A percentile compares a stretch with the other conserved stretches of the same genome.
These are phyloP conservation scores for Drosophila repletoides DNA, from an alignment of 1,140 invertebrate genomes.

Conservation along the genomic window DNA sequence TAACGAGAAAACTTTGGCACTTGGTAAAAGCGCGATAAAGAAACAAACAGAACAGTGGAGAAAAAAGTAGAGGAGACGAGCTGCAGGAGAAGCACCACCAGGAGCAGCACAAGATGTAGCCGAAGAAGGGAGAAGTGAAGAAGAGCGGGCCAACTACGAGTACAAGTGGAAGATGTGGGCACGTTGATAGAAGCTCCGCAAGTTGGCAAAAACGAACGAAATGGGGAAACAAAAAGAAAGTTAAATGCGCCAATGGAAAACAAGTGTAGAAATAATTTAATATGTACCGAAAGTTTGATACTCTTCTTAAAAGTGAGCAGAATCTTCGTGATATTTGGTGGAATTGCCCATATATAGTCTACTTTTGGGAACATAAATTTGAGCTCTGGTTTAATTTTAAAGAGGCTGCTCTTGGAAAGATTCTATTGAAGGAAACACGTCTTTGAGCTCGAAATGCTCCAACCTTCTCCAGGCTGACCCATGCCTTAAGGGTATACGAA, in stretches of 20 bases:
- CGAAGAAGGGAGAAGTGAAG: background rate
- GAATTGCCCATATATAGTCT: too few species aligned
- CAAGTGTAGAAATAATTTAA: background rate
- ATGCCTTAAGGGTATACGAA: slow-evolving; percentile 11
- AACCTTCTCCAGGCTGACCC: too few species aligned
- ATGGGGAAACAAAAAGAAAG: slow-evolving; percentile 30
- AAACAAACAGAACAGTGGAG: slow-evolving; percentile 61
- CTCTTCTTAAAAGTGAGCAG: too few species aligned
- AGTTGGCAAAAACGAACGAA: slow-evolving; percentile 14
- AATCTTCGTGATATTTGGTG: too few species aligned
- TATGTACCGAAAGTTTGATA: slow-evolving; percentile 1
- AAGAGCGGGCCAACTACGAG: slow-evolving; percentile 45
- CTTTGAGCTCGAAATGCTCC: too few species aligned
- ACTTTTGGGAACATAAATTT: too few species aligned
- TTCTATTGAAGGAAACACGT: too few species aligned
- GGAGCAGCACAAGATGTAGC: background rate
- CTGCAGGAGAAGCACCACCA: slow-evolving; percentile 13
- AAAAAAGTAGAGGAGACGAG: slow-evolving; percentile 32
- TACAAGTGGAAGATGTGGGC: slow-evolving; percentile 53
- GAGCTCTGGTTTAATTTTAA: background rate
- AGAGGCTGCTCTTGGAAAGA: background rate
- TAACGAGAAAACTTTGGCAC: slow-evolving; percentile 83
- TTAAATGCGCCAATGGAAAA: slow-evolving; percentile 33
- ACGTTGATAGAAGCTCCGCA: slow-evolving; percentile 56
- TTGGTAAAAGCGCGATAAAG: slow-evolving; percentile 81